Base-by-base conservation (phyloP, 2,797 vertebrate species). In the Sebastes ruberrimus region DNA sequence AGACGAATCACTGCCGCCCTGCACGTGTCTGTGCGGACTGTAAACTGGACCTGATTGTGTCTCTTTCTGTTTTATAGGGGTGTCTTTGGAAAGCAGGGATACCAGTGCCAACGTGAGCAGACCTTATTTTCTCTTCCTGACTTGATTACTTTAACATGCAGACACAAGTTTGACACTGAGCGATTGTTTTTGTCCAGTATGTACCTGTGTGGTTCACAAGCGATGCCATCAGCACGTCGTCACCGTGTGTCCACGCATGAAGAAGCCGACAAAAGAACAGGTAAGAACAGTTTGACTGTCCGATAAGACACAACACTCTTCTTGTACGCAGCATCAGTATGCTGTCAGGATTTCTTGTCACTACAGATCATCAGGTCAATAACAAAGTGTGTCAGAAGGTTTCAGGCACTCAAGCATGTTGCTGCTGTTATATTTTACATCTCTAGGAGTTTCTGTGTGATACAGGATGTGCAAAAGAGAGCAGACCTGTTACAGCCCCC, bases 131-230 rank as follows among this genome's bases (percentile, higher is more conserved):
- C 25, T 64, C 30, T 63, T 18, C 35, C 20, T 53, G 14, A n/a
- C 10, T 9, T 46, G 18, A 16, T 42, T 14, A 11, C 13, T 53
- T 8, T 11, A 68, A 64, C 25, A 42, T 6, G 20, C n/a, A 25
- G 10, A 10, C 33, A 2, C 3, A 2, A 38, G 27, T 30, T 64
- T 77, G 30, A 81, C 56, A n/a, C 4, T 33, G 3, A 38, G 9
- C 3, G 11, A 5, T 65, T 78, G 20, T 32, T 49, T 30, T 76
- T 72, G 3, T 14, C 84, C 85, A 99, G 98, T 99, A 70, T 99
- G 98, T 85, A 98, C 98, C 65, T 99, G 98, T 82, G 98, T 99
- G 20, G 98, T 99, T 84, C 98, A 99, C 93, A 99, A 99, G 82
- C 97, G 98, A 89, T 99, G 98, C 94, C 98, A 99, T 87, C 96